These are phyloP conservation scores for Platalea minor DNA, from an alignment of 2,797 vertebrate genomes.

Conservation along the genomic window DNA sequence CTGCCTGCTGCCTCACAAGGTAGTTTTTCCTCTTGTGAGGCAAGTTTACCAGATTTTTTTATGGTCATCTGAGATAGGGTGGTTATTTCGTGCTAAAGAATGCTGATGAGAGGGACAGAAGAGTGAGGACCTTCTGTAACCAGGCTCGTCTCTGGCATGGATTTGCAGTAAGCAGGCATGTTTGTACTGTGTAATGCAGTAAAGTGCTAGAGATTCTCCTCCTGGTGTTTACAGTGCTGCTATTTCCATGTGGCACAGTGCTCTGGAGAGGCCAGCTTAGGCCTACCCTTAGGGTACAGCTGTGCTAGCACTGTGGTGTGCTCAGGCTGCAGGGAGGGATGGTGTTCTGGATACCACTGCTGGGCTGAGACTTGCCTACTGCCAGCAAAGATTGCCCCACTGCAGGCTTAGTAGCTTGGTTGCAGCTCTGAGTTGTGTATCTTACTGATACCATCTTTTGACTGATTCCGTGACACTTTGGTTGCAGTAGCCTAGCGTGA, in stretches of 20 bases:
- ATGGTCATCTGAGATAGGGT: background rate
- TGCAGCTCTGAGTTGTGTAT: background rate
- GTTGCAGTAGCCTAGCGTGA: background rate
- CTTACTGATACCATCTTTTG: background rate
- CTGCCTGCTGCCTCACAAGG: background rate
- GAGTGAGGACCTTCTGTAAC: background rate
- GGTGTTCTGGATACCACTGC: background rate
- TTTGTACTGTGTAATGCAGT: background rate
- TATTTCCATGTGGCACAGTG: background rate
- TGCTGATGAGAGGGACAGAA: background rate
- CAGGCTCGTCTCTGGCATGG: background rate
- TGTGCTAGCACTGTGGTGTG: too few relatives aligned
- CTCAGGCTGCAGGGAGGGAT: background rate
- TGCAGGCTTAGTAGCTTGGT: background rate
- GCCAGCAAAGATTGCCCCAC: background rate
- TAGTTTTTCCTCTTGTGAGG: background rate
- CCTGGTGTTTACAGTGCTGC: background rate
- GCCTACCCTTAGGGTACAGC: background rate
- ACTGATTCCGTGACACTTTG: accelerated
- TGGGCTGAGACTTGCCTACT: background rate
- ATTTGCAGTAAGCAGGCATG: background rate
- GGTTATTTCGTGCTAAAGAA: background rate
- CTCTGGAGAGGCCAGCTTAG: background rate
- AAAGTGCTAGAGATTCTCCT: background rate
- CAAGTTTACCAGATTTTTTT: background rate